Conservation (phyloP, 2,113 vertebrate genomes). For the Stigmatopora argus region DNA sequence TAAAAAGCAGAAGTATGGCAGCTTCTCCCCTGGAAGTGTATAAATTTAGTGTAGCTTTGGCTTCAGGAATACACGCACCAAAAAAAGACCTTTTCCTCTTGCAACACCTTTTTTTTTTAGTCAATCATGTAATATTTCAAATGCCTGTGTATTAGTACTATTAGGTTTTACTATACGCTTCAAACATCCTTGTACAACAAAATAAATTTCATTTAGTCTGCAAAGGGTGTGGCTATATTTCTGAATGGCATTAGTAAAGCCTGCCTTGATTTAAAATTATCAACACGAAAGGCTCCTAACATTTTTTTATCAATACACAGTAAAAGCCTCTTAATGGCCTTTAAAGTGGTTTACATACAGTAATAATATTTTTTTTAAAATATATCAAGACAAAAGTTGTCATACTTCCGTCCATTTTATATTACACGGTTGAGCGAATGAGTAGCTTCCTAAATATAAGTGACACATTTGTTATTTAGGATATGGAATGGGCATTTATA, state of each 20-base stretch:
- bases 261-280: too few relatives aligned
- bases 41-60: constrained; percentile 2
- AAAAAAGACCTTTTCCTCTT: background rate
- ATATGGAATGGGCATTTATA: too few relatives aligned
- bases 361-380: too few relatives aligned
- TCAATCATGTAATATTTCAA: constrained; percentile 27
- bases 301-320: too few relatives aligned
- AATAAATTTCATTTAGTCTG: constrained; percentile 55
- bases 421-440: too few relatives aligned
- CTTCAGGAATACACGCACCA: constrained; percentile 1
- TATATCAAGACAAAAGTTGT: too few relatives aligned
- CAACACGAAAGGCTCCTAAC: too few relatives aligned
- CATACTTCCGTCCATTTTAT: too few relatives aligned
- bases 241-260: background rate
- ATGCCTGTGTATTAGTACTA: constrained; percentile 16
- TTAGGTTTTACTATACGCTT: constrained; percentile 26
- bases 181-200: constrained; percentile 47
- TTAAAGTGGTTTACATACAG: too few relatives aligned
- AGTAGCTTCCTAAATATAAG: too few relatives aligned
- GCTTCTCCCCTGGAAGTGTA: constrained; percentile 1
- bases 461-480: too few relatives aligned
- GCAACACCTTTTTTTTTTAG: background rate
- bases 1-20: constrained; percentile 5
- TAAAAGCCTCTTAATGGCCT: too few relatives aligned
- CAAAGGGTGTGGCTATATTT: background rate